Conservation (phyloP, 2,113 vertebrate genomes). For the Amphilophus citrinellus region DNA sequence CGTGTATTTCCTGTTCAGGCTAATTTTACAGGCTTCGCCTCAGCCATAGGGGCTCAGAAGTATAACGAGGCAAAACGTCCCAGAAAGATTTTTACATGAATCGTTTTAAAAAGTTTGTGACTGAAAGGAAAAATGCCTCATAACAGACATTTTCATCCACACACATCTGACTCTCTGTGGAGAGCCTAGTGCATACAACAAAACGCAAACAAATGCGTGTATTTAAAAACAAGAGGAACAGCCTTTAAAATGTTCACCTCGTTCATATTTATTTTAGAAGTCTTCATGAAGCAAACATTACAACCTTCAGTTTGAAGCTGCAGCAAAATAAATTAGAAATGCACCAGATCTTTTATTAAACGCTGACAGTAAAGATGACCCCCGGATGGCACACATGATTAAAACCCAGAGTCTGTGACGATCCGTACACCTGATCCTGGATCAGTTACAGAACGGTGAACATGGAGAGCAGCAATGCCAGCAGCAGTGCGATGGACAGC, state of each 20-base stretch:
- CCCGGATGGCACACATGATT: no score
- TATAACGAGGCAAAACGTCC: neutral
- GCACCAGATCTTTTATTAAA: neutral
- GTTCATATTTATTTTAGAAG: neutral
- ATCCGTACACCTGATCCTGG: neutral
- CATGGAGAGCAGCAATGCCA: neutral
- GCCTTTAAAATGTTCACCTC: neutral
- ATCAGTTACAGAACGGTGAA: neutral
- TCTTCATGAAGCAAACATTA: neutral
- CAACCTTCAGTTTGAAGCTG: neutral
- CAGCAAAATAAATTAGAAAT: neutral
- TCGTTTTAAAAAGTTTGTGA: neutral
- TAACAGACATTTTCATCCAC: neutral
- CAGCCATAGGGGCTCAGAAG: neutral
- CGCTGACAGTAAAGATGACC: no score
- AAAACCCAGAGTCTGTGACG: no score
- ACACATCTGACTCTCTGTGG: no score
- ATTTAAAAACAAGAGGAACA: neutral
- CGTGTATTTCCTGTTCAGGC: neutral
- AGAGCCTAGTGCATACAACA: no score
- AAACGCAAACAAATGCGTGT: no score
- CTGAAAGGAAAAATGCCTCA: neutral
- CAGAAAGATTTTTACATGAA: no score
- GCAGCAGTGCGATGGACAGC: conserved; percentile 54
- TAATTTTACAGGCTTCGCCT: rapidly evolving